These are phyloP conservation scores for Tarsius wallacei DNA, from an alignment of 2,797 vertebrate genomes.

Conservation along the genomic window DNA sequence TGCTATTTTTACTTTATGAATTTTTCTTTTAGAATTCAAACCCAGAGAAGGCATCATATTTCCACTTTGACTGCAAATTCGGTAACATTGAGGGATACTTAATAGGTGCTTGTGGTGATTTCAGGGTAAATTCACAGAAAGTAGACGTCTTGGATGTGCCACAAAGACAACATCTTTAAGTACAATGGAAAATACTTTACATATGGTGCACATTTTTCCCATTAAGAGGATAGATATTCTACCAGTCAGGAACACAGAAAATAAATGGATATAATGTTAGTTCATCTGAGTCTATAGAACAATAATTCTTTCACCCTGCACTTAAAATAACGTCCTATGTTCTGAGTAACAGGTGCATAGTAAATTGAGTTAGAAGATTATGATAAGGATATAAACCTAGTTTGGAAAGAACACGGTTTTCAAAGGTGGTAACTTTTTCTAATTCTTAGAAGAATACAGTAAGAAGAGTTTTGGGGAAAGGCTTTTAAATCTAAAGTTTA, in stretches of 20 bases:
- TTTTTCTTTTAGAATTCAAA: slow-evolving; percentile 68
- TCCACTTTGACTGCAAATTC: slow-evolving; percentile 62
- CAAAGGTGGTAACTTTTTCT: not conserved
- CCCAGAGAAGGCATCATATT: slow-evolving; percentile 69
- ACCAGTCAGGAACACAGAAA: slow-evolving; percentile 30
- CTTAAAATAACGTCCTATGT: slow-evolving; percentile 44
- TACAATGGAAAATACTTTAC: slow-evolving; percentile 74
- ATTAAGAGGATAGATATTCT: not conserved
- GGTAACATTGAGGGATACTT: slow-evolving; percentile 57
- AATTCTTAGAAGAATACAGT: slow-evolving; percentile 21
- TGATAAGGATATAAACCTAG: slow-evolving; percentile 25
- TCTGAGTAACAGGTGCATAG: not conserved
- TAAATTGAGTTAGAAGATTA: slow-evolving; percentile 23
- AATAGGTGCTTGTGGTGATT: slow-evolving; percentile 66
- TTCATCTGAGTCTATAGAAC: not conserved
- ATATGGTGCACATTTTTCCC: slow-evolving; percentile 55
- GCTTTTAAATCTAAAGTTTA: slow-evolving; percentile 23
- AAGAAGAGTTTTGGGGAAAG: not conserved
- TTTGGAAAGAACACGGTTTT: slow-evolving; percentile 39
- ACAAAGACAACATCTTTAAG: slow-evolving; percentile 70
- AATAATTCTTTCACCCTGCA: not conserved
- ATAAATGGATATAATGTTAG: not conserved
- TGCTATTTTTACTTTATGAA: slow-evolving; percentile 66
- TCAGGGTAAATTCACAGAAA: slow-evolving; percentile 69
- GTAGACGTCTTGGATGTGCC: slow-evolving; percentile 63